Evolutionary conservation across 2,797 vertebrate genomes (phyloP).

Genomic region (Lindbergichthys nudifrons): DNA sequence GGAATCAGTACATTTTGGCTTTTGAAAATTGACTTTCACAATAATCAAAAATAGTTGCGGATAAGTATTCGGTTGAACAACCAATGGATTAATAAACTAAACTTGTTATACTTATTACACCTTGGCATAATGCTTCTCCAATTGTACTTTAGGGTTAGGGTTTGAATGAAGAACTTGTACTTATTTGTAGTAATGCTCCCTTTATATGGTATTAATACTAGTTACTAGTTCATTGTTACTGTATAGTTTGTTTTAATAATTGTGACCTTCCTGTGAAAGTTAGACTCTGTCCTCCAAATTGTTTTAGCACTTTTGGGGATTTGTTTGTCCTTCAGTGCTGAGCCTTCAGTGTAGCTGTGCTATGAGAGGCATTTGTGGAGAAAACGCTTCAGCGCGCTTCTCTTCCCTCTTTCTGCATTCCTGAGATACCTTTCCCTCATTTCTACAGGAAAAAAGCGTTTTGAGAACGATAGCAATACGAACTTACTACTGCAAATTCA

Average conservation of each 20-base stretch:
- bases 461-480: background rate
- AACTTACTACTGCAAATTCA: background rate
- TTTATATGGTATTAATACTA: too few species aligned
- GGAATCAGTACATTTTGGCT: too few species aligned
- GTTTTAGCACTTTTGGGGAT: slow-evolving; percentile 1
- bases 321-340: slow-evolving; percentile 16
- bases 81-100: background rate
- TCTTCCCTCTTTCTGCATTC: slow-evolving; percentile 79
- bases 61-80: too few species aligned
- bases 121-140: background rate
- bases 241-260: background rate
- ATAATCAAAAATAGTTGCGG: too few species aligned
- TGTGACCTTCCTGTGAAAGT: slow-evolving; percentile 18
- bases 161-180: background rate
- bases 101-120: background rate
- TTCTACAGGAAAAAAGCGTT: slow-evolving; percentile 41
- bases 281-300: background rate
- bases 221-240: background rate
- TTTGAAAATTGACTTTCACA: too few species aligned
- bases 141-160: background rate
- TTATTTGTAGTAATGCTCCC: background rate
- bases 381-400: slow-evolving; percentile 46
- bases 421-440: slow-evolving; percentile 63
- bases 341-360: slow-evolving; percentile 32
- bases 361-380: slow-evolving; percentile 68